Base-by-base conservation (phyloP, 2,797 vertebrate species). In the Typhlichthys eigenmanni region DNA sequence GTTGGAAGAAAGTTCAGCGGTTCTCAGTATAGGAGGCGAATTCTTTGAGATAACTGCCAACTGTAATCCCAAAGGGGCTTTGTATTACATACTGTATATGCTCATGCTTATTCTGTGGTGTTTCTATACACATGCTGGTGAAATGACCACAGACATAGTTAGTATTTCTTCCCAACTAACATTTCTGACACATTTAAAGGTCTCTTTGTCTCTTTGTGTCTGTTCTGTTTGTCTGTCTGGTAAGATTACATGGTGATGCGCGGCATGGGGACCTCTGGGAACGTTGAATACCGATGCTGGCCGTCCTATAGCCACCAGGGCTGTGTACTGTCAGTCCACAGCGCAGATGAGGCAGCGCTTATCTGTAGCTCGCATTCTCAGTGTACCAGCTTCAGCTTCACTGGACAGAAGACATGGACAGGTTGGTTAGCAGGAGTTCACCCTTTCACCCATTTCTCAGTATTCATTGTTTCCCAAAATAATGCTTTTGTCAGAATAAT, bases 261-360 rank as follows among this genome's bases (percentile, higher is more conserved):
- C 72, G 93, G 93, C 9, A 91, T 94, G 88, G 85, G 81, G 50
- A 85, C 80, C 0, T 88, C 73, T 4, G 93, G 91, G 71, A 89
- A 89, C 6, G 81, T 85, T 16, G 91, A 90, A 69, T 96, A 95
- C 82, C 93, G 87, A 71, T 97, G 96, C 82, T 96, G 95, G 95
- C 93, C 93, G 0, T 96, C 95, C 24, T 95, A 96, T 86, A 94
- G 91, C 82, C 92, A 94, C 78, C 88, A 91, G 83, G 91, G 93
- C 58, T 97, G 95, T 58, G 64, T 96, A 76, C 85, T 96, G 38
- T 96, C 95, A 0, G 83, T 96, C 19, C 92, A 95, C 83, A 86
- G 89, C 0, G 76, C 87, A 0, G 85, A 80, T 64, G 95, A 96
- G 82, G 95, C 94, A 0, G 94, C 94, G 0, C 34, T 85, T 67